These are phyloP conservation scores for Eucera pruinosa DNA, from an alignment of 2,888 invertebrate genomes.

Conservation along the genomic window DNA sequence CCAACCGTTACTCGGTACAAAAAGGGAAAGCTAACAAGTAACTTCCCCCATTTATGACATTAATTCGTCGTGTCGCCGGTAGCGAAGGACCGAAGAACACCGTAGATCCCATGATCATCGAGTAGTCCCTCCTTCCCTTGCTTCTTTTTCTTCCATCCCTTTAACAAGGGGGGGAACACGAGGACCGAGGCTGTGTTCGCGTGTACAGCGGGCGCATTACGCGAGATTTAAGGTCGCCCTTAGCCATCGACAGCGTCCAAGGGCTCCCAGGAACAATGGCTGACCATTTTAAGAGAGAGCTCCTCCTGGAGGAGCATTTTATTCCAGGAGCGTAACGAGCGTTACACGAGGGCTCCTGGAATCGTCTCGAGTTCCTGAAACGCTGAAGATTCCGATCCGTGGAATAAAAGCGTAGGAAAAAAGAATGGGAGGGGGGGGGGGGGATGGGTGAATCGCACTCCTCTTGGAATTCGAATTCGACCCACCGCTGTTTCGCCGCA, in stretches of 20 bases:
- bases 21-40: constrained; percentile 31
- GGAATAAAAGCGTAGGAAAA: constrained; percentile 53
- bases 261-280: constrained; percentile 65
- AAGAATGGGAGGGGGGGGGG: background rate
- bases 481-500: constrained; percentile 44
- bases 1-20: too few relatives aligned
- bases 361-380: constrained; percentile 58
- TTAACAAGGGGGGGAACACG: constrained; percentile 52
- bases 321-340: constrained; percentile 69
- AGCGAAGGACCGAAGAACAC: constrained; percentile 56
- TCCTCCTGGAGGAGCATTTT: constrained; percentile 59
- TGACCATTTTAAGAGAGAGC: constrained; percentile 64
- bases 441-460: background rate
- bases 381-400: constrained; percentile 59
- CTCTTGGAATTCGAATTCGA: constrained; percentile 56
- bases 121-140: constrained; percentile 8
- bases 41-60: constrained; percentile 57
- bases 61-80: constrained; percentile 66
- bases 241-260: constrained; percentile 64
- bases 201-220: constrained; percentile 68
- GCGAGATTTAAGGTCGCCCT: constrained; percentile 74
- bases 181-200: constrained; percentile 35
- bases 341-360: constrained; percentile 36
- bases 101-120: constrained; percentile 35
- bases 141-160: constrained; percentile 37